Evolutionary conservation across 2,113 vertebrate species (phyloP).

Genomic region (Dicentrarchus labrax): DNA sequence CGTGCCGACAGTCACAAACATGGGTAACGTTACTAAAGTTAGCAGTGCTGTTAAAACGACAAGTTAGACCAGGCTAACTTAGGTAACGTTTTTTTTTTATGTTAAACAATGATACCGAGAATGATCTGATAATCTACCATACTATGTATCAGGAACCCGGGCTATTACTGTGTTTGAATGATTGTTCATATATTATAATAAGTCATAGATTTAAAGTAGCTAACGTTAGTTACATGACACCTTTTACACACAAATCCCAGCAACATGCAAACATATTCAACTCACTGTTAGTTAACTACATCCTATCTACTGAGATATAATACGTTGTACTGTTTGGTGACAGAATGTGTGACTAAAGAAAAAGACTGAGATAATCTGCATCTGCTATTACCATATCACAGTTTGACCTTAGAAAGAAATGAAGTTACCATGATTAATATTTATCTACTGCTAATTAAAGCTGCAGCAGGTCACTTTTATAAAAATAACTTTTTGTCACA

Average conservation of each 20-base stretch:
- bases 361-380: no score
- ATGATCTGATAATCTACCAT: no score
- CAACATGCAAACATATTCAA: not conserved
- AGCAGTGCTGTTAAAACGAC: not conserved
- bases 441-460: no score
- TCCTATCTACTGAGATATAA: not conserved
- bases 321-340: no score
- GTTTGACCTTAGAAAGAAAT: no score
- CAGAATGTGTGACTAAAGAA: not conserved
- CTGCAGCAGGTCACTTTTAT: no score
- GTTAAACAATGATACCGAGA: no score
- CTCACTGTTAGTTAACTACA: no score
- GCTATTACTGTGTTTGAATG: not conserved
- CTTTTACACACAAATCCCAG: not conserved
- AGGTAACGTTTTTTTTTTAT: not conserved
- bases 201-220: constrained; percentile 71
- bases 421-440: no score
- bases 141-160: not conserved
- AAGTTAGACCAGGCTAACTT: not conserved
- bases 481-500: no score
- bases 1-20: not conserved
- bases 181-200: not conserved
- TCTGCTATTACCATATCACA: no score
- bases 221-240: not conserved
- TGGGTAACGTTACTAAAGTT: not conserved